Conservation (phyloP, 2,888 invertebrate genomes). For the Lasioglossum pauxillum region DNA sequence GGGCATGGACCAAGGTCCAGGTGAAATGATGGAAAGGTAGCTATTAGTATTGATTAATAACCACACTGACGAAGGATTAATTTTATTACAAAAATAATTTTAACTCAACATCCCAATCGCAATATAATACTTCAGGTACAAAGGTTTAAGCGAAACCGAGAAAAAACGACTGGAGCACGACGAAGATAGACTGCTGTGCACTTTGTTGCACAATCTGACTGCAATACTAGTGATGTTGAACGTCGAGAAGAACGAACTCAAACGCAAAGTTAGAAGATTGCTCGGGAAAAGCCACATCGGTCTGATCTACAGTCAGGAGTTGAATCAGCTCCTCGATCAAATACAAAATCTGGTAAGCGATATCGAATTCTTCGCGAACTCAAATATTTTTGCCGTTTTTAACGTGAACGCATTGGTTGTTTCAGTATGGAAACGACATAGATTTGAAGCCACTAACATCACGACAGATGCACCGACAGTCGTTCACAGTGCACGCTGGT, state of each 20-base stretch:
- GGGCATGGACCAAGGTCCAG: conserved; percentile 99
- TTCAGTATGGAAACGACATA: conserved; percentile 98
- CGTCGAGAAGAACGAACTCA: conserved; percentile 92
- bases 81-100: background rate
- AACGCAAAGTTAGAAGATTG: conserved; percentile 94
- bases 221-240: conserved; percentile 97
- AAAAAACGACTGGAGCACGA: conserved; percentile 98
- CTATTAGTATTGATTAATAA: background rate
- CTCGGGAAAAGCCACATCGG: conserved; percentile 99
- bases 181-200: conserved; percentile 97
- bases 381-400: background rate
- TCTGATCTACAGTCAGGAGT: conserved; percentile 98
- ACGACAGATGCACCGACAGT: conserved; percentile 97
- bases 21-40: conserved; percentile 98
- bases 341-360: conserved; percentile 94
- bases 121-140: conserved; percentile 87
- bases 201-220: conserved; percentile 97
- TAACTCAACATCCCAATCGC: background rate
- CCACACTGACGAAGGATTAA: background rate
- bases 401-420: background rate
- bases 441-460: conserved; percentile 98
- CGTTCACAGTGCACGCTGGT: conserved; percentile 98
- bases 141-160: conserved; percentile 95
- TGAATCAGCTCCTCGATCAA: conserved; percentile 97
- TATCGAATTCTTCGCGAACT: background rate